phyloP scores from a whole-genome alignment of 1,140 invertebrate genomes.

The Lepidostoma basale region DNA sequence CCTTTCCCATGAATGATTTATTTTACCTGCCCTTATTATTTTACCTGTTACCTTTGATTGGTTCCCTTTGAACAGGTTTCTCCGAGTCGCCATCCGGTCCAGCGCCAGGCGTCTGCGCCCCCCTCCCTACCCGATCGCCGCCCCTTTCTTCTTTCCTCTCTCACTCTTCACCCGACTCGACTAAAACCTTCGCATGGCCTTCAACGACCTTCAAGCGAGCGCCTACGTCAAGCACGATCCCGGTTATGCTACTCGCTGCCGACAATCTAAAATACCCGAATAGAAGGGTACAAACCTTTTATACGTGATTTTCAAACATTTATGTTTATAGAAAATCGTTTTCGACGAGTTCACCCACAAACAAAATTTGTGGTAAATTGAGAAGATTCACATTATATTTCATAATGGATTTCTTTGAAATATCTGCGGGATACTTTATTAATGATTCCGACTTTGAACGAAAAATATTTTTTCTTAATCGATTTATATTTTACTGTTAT shows the following conservation, averaged over 20 bases:
- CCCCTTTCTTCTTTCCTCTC: background rate
- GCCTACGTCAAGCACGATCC: background rate
- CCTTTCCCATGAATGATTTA: too few relatives aligned
- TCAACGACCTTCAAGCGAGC: constrained; percentile 24
- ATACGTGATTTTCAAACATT: too few relatives aligned
- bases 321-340: too few relatives aligned
- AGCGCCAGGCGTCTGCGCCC: constrained; percentile 11
- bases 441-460: background rate
- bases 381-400: too few relatives aligned
- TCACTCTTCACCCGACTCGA: background rate
- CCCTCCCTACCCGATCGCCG: background rate
- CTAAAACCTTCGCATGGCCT: constrained; percentile 3
- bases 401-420: background rate
- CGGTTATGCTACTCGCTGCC: background rate
- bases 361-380: too few relatives aligned
- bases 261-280: too few relatives aligned
- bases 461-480: background rate
- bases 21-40: too few relatives aligned
- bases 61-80: too few relatives aligned
- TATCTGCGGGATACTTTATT: background rate
- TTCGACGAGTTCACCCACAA: too few relatives aligned
- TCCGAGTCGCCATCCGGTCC: background rate
- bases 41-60: too few relatives aligned
- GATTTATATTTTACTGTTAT: background rate
- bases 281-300: too few relatives aligned